Percentiles rank a stretch among this genome's conserved stretches.
Conservation (phyloP, 2,888 invertebrate species). For the Cantharis lateralis region DNA sequence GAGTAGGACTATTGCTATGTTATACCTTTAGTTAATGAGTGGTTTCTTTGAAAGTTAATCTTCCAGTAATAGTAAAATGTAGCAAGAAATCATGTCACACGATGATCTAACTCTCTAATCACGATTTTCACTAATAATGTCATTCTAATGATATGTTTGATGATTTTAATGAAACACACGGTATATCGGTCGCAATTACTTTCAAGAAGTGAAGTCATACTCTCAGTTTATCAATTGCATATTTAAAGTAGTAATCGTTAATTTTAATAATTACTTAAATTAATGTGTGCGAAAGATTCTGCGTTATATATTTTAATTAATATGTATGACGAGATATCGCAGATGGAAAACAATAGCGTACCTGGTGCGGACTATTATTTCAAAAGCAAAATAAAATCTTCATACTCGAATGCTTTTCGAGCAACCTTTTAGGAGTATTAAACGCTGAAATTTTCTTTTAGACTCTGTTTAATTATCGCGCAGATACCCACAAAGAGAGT, state of each 20-base stretch:
- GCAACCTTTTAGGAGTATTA: background rate
- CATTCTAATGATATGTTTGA: background rate
- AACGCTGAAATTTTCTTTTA: background rate
- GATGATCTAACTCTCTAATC: conserved; percentile 3
- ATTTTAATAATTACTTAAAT: background rate
- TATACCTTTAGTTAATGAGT: background rate
- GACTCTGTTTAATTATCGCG: background rate
- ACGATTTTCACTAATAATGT: background rate
- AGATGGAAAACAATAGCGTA: background rate
- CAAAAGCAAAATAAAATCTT: background rate
- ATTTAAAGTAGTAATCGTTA: background rate
- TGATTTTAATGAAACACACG: conserved; percentile 3
- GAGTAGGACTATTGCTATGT: background rate
- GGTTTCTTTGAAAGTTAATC: conserved; percentile 1
- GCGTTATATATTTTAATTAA: background rate
- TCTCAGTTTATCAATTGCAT: background rate
- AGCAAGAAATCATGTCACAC: conserved; percentile 3
- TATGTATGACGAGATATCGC: background rate
- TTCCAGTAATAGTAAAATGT: conserved; percentile 1
- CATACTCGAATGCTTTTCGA: background rate
- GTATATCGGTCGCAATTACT: background rate
- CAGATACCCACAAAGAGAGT: background rate
- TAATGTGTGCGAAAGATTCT: background rate
- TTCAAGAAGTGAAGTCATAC: background rate
- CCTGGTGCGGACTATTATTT: background rate